A percentile compares a stretch with the other conserved stretches of the same genome.
phyloP scores from a whole-genome alignment of 2,797 vertebrate genomes.

The Enteromius mattozi region DNA sequence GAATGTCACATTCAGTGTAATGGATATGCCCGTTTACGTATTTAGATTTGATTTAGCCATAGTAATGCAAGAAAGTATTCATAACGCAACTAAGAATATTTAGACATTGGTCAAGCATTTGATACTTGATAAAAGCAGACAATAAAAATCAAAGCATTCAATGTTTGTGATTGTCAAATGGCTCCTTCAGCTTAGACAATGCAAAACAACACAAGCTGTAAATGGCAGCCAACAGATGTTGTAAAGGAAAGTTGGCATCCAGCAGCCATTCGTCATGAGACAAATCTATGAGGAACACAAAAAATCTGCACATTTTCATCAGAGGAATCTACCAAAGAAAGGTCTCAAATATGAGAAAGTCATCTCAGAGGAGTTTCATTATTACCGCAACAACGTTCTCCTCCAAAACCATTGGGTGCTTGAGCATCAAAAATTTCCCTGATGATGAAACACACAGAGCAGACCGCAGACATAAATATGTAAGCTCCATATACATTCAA shows the following conservation, averaged over 20 bases:
- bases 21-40: too few relatives aligned
- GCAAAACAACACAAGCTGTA: conserved; percentile 78
- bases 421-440: conserved; percentile 41
- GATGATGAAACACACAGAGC: conserved; percentile 16
- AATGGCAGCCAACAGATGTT: conserved; percentile 83
- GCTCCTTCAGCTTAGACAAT: conserved; percentile 75
- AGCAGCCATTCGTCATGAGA: conserved; percentile 76
- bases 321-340: neutral
- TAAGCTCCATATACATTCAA: neutral
- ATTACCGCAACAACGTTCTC: conserved; percentile 62
- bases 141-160: conserved; percentile 1
- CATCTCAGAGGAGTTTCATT: conserved; percentile 24
- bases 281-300: conserved; percentile 76
- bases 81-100: neutral
- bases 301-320: conserved; percentile 61
- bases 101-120: neutral
- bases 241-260: conserved; percentile 80
- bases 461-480: conserved; percentile 20
- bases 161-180: conserved; percentile 71
- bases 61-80: neutral
- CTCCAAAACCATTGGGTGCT: conserved; percentile 71
- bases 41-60: neutral
- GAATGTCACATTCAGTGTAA: neutral
- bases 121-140: neutral
- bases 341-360: conserved; percentile 11